Conservation (phyloP, 2,113 vertebrate genomes). For the Channa maculata region DNA sequence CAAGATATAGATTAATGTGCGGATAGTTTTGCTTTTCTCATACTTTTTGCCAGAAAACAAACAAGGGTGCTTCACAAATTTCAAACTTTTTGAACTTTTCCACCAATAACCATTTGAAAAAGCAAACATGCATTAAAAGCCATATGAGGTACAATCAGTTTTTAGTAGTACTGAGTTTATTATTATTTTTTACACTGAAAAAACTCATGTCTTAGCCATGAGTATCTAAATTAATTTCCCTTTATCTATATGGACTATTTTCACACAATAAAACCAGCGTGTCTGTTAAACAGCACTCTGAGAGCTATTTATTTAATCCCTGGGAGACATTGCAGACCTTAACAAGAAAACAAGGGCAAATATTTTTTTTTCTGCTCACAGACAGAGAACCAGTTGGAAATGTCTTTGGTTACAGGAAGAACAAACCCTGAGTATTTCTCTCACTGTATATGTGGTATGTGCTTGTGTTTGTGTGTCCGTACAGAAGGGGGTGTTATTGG, state of each 20-base stretch:
- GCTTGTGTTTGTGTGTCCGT: constrained; percentile 3
- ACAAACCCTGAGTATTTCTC: constrained; percentile 29
- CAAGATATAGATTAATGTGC: no score
- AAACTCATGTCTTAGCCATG: no score
- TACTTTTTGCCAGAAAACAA: no score
- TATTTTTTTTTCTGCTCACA: constrained; percentile 5
- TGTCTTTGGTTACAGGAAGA: constrained; percentile 59
- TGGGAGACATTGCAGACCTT: constrained; percentile 30
- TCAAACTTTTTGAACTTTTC: no score
- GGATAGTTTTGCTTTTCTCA: no score
- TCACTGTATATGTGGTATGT: constrained; percentile 8
- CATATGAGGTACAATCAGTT: no score
- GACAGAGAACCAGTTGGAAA: constrained; percentile 34
- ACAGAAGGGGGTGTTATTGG: constrained; percentile 52
- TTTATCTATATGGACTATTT: not conserved
- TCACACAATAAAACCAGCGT: not conserved
- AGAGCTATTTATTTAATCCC: constrained; percentile 41
- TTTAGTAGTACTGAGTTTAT: no score
- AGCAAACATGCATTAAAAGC: no score
- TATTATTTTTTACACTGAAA: no score
- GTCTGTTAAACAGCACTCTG: constrained; percentile 19
- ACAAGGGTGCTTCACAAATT: no score
- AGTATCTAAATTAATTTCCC: no score
- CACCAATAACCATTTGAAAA: no score
- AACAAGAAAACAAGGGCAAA: constrained; percentile 30